phyloP scores from a whole-genome alignment of 2,888 invertebrate genomes.

The Rugalucina vietnamica region DNA sequence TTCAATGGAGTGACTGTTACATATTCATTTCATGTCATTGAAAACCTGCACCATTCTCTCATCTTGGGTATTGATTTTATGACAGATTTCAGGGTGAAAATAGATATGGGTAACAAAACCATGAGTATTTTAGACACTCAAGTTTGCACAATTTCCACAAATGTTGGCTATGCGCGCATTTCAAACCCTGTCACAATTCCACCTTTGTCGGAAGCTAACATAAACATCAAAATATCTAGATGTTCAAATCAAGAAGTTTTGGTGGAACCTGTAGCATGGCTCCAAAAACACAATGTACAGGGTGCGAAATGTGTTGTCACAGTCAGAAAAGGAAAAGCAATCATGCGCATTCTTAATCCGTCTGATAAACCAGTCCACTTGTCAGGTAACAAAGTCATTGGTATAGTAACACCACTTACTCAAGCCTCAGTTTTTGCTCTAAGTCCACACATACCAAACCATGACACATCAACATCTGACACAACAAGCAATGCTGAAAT shows the following conservation, averaged over 20 bases:
- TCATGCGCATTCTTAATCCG: constrained; percentile 27
- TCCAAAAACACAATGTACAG: constrained; percentile 17
- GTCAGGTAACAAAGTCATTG: constrained; percentile 38
- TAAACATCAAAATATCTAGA: constrained; percentile 8
- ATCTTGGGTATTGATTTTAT: constrained; percentile 53
- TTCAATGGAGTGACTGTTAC: constrained; percentile 16
- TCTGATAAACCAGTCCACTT: constrained; percentile 20
- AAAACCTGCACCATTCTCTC: constrained; percentile 47
- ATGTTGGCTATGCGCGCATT: constrained; percentile 20
- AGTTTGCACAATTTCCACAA: constrained; percentile 14
- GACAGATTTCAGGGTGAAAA: constrained; percentile 22
- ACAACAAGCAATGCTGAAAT: neutral
- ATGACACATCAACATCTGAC: neutral
- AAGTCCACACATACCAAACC: neutral
- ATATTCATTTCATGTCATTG: constrained; percentile 43
- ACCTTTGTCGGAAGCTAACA: neutral
- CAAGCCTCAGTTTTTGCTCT: neutral
- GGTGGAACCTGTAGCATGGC: constrained; percentile 16
- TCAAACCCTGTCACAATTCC: neutral
- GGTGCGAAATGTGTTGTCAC: constrained; percentile 44
- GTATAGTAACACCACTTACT: constrained; percentile 1
- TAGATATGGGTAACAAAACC: constrained; percentile 32
- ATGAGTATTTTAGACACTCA: constrained; percentile 11
- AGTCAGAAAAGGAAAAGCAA: constrained; percentile 35
- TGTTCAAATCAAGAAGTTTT: constrained; percentile 3